Evolutionary conservation across 2,113 vertebrate species (phyloP).

Genomic region (Crypturellus undulatus): DNA sequence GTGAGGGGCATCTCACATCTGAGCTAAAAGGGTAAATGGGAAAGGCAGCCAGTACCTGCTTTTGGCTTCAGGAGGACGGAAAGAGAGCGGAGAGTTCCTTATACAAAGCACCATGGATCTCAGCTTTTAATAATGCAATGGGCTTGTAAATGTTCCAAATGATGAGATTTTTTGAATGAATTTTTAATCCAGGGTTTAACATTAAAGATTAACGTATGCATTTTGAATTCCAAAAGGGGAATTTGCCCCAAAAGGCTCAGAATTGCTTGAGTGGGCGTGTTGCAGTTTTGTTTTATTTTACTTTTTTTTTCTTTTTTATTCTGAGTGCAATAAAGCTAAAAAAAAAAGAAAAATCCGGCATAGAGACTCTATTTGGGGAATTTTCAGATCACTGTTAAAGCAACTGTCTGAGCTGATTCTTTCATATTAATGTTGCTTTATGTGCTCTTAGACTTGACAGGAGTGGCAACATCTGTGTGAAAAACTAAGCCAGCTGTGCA

Average conservation of each 20-base stretch:
- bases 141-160: constrained; percentile 75
- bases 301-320: neutral
- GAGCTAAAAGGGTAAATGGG: neutral
- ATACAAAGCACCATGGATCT: constrained; percentile 49
- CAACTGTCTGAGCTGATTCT: neutral
- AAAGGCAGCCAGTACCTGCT: neutral
- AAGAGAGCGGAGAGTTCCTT: constrained; percentile 43
- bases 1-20: neutral
- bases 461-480: constrained; percentile 29
- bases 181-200: constrained; percentile 77
- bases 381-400: constrained; percentile 30
- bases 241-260: constrained; percentile 47
- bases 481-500: constrained; percentile 55
- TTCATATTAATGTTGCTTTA: constrained; percentile 39
- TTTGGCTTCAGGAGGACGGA: neutral
- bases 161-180: constrained; percentile 71
- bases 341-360: neutral
- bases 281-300: neutral
- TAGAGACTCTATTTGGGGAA: neutral
- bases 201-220: constrained; percentile 75
- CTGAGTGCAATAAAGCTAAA: neutral
- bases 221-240: constrained; percentile 58
- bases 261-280: neutral
- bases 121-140: constrained; percentile 73
- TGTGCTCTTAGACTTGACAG: constrained; percentile 5